Base-by-base conservation (phyloP, 2,888 invertebrate genomes). In the Sphecodes monilicornis region DNA sequence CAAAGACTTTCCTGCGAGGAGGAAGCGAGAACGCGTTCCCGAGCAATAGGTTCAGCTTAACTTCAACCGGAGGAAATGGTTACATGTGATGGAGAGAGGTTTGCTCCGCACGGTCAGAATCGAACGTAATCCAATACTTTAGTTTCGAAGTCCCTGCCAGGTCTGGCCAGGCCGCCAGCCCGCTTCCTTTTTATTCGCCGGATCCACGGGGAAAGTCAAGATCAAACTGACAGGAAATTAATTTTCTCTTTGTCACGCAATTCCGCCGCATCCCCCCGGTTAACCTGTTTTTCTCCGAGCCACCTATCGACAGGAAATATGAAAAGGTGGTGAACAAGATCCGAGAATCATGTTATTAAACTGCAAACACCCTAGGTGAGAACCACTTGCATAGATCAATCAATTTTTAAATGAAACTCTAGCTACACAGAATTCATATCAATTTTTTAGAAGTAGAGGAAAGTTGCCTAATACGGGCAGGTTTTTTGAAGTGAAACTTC, bases 1-100 rank as follows among this genome's bases (percentile, higher is more conserved):
- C 83, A 88, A 83, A 83, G 82, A 78, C 72, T 81, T 57, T 86
- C 76, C 76, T 68, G 80, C 60, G 72, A 82, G 78, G 80, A 82
- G 85, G 80, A 80, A 72, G 74, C 75, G 69, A 64, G 66, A 78
- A 80, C 74, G 54, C 76, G 86, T 69, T 82, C 32, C 57, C 50
- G 54, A 50, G 82, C 77, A 73, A 84, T 80, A 86, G 81, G 70
- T 79, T 75, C 70, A 76, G 75, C 76, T 86, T 68, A 79, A 78
- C 86, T 83, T 81, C 86, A 82, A 81, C 72, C 81, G 78, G 72
- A 87, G 77, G 86, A 87, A 87, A 87, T 81, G 87, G 86, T 80
- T 84, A 84, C 77, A 77, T 66, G 78, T 69, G 71, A 82, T 54
- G 82, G 54, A 82, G 72, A 70, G 75, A 73, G 82, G 86, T 69